Conservation (phyloP, 2,797 vertebrate genomes). For the Hipposideros larvatus region DNA sequence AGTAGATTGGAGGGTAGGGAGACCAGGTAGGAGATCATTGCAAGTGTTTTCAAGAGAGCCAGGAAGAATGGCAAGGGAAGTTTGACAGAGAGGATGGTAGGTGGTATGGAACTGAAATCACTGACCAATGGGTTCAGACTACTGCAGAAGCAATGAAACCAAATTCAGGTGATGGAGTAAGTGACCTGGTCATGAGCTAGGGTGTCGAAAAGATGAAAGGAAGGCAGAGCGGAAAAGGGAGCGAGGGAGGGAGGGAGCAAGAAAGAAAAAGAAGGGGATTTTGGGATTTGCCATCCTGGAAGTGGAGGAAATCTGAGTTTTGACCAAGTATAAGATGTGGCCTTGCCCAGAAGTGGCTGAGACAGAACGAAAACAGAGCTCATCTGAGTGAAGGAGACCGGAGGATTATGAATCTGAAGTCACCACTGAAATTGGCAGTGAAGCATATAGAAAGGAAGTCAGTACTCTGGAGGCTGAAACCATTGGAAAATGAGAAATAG, state of each 20-base stretch:
- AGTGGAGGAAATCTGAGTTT: not conserved
- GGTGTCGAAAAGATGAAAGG: not conserved
- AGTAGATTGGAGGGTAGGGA: not conserved
- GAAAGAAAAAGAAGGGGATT: not conserved
- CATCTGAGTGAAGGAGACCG: not conserved
- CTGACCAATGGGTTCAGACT: not conserved
- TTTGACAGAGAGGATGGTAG: rapidly evolving
- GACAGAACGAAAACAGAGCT: not conserved
- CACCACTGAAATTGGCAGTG: not conserved
- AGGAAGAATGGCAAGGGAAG: not conserved
- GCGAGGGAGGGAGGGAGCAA: not conserved
- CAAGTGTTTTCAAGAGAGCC: not conserved
- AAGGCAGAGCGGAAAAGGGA: not conserved
- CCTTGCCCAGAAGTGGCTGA: not conserved
- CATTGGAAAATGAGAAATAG: not conserved
- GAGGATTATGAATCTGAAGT: not conserved
- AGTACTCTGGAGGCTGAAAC: not conserved
- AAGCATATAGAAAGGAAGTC: not conserved
- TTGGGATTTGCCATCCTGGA: not conserved
- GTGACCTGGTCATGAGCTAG: not conserved
- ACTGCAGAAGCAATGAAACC: not conserved
- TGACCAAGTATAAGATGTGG: not conserved
- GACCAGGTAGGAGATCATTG: not conserved
- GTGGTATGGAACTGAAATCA: not conserved
- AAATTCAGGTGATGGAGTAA: not conserved